Percentiles rank a stretch among this genome's conserved stretches.
phyloP scores from a whole-genome alignment of 2,888 invertebrate species.

The Diarsia dahlii region DNA sequence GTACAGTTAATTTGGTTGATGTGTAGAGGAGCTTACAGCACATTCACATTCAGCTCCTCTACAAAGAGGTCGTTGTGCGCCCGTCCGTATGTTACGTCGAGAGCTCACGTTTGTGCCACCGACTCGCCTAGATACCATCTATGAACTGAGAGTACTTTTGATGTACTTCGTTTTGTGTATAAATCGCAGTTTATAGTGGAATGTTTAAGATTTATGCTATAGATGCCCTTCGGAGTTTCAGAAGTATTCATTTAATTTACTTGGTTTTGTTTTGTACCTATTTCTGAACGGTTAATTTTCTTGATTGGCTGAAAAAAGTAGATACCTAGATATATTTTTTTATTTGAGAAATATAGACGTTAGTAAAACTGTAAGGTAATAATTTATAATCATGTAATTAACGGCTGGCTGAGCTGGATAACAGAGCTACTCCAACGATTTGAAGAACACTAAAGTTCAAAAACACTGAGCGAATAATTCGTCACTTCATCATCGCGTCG shows the following conservation, averaged over 20 bases:
- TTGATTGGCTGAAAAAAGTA: background rate
- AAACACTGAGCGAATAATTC: conserved; percentile 12
- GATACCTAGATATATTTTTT: background rate
- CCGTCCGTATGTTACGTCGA: conserved; percentile 45
- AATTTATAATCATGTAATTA: background rate
- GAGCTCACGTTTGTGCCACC: conserved; percentile 31
- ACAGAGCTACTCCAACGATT: background rate
- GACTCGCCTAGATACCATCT: conserved; percentile 45
- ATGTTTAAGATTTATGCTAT: conserved; percentile 23
- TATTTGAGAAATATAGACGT: background rate
- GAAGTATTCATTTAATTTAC: background rate
- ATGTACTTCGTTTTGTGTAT: conserved; percentile 33
- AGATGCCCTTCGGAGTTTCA: conserved; percentile 25
- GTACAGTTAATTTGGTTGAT: background rate
- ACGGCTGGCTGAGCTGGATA: background rate
- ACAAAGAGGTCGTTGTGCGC: conserved; percentile 54
- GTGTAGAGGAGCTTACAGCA: conserved; percentile 27
- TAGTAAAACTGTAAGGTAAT: background rate
- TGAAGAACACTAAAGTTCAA: conserved; percentile 19
- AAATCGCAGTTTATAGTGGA: conserved; percentile 29
- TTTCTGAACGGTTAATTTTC: conserved; percentile 9
- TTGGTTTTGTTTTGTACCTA: background rate
- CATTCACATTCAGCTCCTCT: conserved; percentile 44
- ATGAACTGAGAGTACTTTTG: conserved; percentile 30
- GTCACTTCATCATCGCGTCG: background rate